These are phyloP conservation scores for Scomber scombrus DNA, from an alignment of 2,113 vertebrate genomes.

Conservation along the genomic window DNA sequence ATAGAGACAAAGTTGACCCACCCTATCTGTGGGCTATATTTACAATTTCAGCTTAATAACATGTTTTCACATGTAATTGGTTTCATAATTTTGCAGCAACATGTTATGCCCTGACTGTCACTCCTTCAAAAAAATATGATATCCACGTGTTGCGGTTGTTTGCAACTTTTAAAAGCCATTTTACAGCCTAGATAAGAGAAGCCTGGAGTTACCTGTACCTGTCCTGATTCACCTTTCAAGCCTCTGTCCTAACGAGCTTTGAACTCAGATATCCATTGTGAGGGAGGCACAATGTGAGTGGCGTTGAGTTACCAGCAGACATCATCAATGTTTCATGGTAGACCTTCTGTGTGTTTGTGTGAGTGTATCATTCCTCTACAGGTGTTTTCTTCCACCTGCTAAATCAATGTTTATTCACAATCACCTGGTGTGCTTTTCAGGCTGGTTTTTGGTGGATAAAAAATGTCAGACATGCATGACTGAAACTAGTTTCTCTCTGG, in stretches of 20 bases:
- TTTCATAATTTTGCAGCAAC: slow-evolving; percentile 25
- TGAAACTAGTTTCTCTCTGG: background rate
- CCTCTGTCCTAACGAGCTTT: slow-evolving; percentile 15
- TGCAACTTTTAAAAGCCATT: background rate
- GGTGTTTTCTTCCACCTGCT: slow-evolving; percentile 26
- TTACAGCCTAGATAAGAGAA: background rate
- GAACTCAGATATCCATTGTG: slow-evolving; percentile 16
- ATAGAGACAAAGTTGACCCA: slow-evolving; percentile 40
- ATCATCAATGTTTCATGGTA: slow-evolving; percentile 66
- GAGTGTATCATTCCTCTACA: slow-evolving; percentile 33
- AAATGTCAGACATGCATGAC: background rate
- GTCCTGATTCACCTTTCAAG: background rate
- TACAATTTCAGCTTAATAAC: slow-evolving; percentile 13
- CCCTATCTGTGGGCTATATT: slow-evolving; percentile 34
- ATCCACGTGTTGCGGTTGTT: slow-evolving; percentile 6
- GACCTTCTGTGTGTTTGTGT: slow-evolving; percentile 22
- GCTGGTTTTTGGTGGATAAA: background rate
- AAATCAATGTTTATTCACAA: slow-evolving; percentile 44
- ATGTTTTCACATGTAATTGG: background rate
- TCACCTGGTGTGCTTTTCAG: background rate
- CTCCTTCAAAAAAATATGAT: background rate
- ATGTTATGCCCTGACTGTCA: background rate
- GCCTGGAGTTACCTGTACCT: background rate
- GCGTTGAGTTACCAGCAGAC: slow-evolving; percentile 62
- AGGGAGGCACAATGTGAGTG: slow-evolving; percentile 6